Base-by-base conservation (phyloP, 2,888 invertebrate species). In the Callosobruchus maculatus region DNA sequence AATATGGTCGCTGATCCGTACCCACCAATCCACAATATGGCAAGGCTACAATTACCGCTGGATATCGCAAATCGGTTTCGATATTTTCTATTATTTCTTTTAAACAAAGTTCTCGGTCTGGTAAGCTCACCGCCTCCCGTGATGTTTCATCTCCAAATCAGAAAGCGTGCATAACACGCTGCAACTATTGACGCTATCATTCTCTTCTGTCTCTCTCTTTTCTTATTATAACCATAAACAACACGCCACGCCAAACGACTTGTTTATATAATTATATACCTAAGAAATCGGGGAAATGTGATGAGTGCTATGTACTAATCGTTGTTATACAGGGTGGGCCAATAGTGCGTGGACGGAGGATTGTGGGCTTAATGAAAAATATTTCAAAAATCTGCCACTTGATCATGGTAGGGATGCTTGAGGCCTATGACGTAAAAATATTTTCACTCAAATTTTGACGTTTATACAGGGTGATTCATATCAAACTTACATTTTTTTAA, bases 61-160 rank as follows among this genome's bases (percentile, higher is more conserved):
- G 73, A 73, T 73, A 22, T 67, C 75, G 69, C 22, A 70, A 68
- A 75, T 74, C 76, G 76, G 77, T 78, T 78, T 78, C 76, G 75
- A 78, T 78, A 78, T 78, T 78, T 78, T 78, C 78, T 78, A 78
- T 49, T 49, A 49, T 49, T 49, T 49, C 71, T 79, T 78, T 74
- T 71, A 75, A 78, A 77, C 75, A 71, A 78, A 79, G 78, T 76
- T 75, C 77, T 74, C 79, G 81, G 79, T 81, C 79, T 78, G 78
- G 73, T 79, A 79, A 76, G 78, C 74, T 49, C 49, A 77, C 70
- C 75, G 78, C 74, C 75, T 73, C 76, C 75, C 73, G 20, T 0
- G 20, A 78, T 80, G 83, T 82, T 83, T 83, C 83, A 83, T 83
- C 83, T 84, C 80, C 72, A 80, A 82, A 83, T 83, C 82, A 83